phyloP scores from a whole-genome alignment of 53 echinoderm and acorn worm species.

The Paracentrotus lividus region DNA sequence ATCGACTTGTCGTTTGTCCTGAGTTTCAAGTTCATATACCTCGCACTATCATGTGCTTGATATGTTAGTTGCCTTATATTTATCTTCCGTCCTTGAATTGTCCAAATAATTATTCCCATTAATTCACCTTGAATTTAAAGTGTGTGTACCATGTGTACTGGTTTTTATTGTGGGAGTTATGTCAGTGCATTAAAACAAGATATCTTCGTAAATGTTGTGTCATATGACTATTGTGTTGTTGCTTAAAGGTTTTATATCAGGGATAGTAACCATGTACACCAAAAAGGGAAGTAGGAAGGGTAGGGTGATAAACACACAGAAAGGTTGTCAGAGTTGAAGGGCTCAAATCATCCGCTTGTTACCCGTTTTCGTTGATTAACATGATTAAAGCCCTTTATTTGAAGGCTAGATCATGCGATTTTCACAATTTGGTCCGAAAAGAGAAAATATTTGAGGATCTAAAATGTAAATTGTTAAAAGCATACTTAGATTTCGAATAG shows the following conservation, averaged over 20 bases:
- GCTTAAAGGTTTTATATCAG: not conserved
- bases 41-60: not conserved
- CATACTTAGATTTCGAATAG: too few species aligned
- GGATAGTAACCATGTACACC: not conserved
- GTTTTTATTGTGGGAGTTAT: not conserved
- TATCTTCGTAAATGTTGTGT: not conserved
- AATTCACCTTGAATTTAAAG: constrained; percentile 6
- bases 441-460: too few species aligned
- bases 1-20: too few species aligned
- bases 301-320: not conserved
- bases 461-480: too few species aligned
- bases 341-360: too few species aligned
- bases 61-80: not conserved
- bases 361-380: too few species aligned
- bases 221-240: not conserved
- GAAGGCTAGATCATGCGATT: too few species aligned
- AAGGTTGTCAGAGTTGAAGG: too few species aligned
- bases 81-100: not conserved
- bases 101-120: not conserved
- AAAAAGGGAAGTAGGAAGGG: not conserved
- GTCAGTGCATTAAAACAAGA: not conserved
- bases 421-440: too few species aligned
- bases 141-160: not conserved
- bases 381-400: too few species aligned
- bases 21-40: not conserved